Percentiles rank a stretch among this genome's conserved stretches.
Conservation (phyloP, 2,888 invertebrate genomes). For the Cheilosia vernalis region DNA sequence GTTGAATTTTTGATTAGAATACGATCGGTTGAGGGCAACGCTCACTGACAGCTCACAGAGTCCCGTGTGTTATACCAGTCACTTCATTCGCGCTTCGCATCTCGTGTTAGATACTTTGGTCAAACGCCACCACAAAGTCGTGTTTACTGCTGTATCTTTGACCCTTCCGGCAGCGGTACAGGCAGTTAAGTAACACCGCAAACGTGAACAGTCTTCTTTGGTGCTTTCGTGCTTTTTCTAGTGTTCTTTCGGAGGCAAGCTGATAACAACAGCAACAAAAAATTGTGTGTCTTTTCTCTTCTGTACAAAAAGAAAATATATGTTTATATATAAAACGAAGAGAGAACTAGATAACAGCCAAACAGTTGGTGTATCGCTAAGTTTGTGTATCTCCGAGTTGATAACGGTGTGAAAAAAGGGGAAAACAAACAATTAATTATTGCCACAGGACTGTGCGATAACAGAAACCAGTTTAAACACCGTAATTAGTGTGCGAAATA, state of each 20-base stretch:
- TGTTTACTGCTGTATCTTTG: slow-evolving; percentile 9
- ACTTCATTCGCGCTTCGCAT: slow-evolving; percentile 28
- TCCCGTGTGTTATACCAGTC: slow-evolving; percentile 22
- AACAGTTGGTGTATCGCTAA: slow-evolving; percentile 33
- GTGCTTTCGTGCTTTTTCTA: slow-evolving; percentile 22
- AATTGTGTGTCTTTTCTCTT: slow-evolving; percentile 23
- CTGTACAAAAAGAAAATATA: slow-evolving; percentile 9
- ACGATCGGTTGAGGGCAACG: slow-evolving; percentile 73
- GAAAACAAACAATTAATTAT: slow-evolving; percentile 29
- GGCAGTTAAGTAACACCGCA: slow-evolving; percentile 53
- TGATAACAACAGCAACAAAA: slow-evolving; percentile 54
- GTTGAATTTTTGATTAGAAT: slow-evolving; percentile 76
- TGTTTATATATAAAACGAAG: too few relatives aligned
- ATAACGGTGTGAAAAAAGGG: slow-evolving; percentile 27
- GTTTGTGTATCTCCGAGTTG: slow-evolving; percentile 33
- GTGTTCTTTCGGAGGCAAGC: not conserved
- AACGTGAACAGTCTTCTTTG: not conserved
- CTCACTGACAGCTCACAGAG: slow-evolving; percentile 44
- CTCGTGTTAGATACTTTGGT: slow-evolving; percentile 39
- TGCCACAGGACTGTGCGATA: slow-evolving; percentile 47
- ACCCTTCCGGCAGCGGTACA: slow-evolving; percentile 34
- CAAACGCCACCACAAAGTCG: slow-evolving; percentile 7
- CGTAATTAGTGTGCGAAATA: slow-evolving; percentile 28
- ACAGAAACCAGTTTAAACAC: slow-evolving; percentile 18
- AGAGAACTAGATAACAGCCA: slow-evolving; percentile 45